Percentiles rank a stretch among this genome's conserved stretches.
Evolutionary conservation across 2,888 invertebrate genomes (phyloP).

Genomic region (Pasiphila rectangulata): DNA sequence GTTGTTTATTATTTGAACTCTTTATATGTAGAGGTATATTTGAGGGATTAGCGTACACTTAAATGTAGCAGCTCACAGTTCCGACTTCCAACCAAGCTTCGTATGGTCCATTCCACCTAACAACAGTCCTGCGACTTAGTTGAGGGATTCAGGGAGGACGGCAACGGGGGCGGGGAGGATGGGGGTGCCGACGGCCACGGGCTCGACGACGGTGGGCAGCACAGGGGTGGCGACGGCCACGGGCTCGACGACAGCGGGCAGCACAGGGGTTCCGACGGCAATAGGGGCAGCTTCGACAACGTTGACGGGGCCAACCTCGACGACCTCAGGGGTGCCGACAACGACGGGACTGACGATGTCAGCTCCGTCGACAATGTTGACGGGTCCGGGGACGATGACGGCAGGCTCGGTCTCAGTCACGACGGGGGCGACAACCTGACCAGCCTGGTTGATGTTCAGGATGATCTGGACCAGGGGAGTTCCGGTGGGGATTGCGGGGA

Average conservation of each 20-base stretch:
- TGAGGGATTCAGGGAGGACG: conserved; percentile 33
- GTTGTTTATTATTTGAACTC: conserved; percentile 27
- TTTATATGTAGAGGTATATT: conserved; percentile 19
- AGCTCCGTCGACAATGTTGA: conserved; percentile 14
- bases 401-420: conserved; percentile 8
- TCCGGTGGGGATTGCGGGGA: conserved; percentile 8
- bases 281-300: conserved; percentile 16
- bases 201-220: conserved; percentile 13
- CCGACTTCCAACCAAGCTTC: conserved; percentile 12
- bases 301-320: conserved; percentile 13
- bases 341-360: conserved; percentile 17
- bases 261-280: conserved; percentile 20
- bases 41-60: conserved; percentile 16
- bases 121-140: conserved; percentile 24
- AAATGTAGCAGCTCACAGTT: conserved; percentile 22
- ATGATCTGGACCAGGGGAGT: conserved; percentile 45
- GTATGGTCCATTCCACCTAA: conserved; percentile 9
- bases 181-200: conserved; percentile 24
- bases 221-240: conserved; percentile 16
- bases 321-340: conserved; percentile 17
- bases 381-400: conserved; percentile 20
- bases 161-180: conserved; percentile 20
- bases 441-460: conserved; percentile 41
- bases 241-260: conserved; percentile 26
- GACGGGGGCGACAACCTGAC: background rate